Evolutionary conservation across 2,888 invertebrate genomes (phyloP).

Genomic region (Cerastoderma edule): DNA sequence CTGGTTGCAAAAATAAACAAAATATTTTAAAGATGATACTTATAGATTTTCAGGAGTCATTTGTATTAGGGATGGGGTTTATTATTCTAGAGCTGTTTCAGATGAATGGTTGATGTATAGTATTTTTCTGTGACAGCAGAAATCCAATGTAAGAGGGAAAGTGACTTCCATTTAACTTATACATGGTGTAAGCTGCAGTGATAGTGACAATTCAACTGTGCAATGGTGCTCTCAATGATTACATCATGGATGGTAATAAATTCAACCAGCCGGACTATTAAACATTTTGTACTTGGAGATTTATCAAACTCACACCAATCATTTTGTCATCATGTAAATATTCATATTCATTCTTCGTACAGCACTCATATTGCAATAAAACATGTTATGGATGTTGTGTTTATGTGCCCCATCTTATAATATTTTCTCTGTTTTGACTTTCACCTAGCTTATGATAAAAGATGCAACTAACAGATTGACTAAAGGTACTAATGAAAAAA

Average conservation of each 20-base stretch:
- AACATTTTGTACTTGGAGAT: too few relatives aligned
- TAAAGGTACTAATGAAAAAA: too few relatives aligned
- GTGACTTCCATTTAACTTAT: neutral
- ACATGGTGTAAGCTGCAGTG: slow-evolving; percentile 8
- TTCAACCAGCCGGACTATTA: too few relatives aligned
- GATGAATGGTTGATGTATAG: too few relatives aligned
- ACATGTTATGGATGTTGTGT: neutral
- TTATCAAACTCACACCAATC: neutral
- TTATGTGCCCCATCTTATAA: too few relatives aligned
- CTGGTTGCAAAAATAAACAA: too few relatives aligned
- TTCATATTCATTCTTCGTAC: neutral
- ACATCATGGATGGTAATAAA: slow-evolving; percentile 13
- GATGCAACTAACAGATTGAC: too few relatives aligned
- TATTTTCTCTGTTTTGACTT: too few relatives aligned
- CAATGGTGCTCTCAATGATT: slow-evolving; percentile 20
- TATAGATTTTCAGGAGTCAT: too few relatives aligned
- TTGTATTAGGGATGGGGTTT: too few relatives aligned
- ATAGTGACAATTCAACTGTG: slow-evolving; percentile 10
- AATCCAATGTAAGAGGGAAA: slow-evolving; percentile 1
- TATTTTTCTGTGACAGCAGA: neutral
- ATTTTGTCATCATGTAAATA: neutral
- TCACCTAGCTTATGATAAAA: too few relatives aligned
- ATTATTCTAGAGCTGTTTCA: neutral
- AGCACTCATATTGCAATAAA: slow-evolving; percentile 13
- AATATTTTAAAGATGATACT: too few relatives aligned